These are phyloP conservation scores for Pachypanchax playfairii DNA, from an alignment of 2,113 vertebrate species.

Conservation along the genomic window DNA sequence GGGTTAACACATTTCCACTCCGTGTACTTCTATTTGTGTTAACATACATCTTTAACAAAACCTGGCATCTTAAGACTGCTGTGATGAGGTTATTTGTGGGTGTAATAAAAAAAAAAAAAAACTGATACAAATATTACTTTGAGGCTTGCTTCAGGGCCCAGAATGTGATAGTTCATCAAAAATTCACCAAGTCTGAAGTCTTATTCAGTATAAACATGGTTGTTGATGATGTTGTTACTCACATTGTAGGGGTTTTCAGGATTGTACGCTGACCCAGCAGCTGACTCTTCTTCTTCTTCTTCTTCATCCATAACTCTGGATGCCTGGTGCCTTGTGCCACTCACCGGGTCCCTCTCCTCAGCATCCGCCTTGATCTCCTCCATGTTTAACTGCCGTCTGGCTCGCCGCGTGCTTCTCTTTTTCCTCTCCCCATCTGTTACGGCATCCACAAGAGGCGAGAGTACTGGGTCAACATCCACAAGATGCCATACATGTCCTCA, in stretches of 20 bases:
- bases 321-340: constrained; percentile 52
- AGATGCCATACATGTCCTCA: constrained; percentile 65
- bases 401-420: constrained; percentile 80
- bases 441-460: constrained; percentile 65
- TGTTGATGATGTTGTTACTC: constrained; percentile 65
- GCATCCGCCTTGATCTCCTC: constrained; percentile 72
- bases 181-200: constrained; percentile 34
- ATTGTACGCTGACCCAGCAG: constrained; percentile 77
- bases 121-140: constrained; percentile 42
- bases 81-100: constrained; percentile 41
- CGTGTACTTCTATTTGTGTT: constrained; percentile 8
- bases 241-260: constrained; percentile 95
- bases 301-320: constrained; percentile 38
- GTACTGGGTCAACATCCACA: constrained; percentile 74
- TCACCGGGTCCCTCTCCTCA: constrained; percentile 43
- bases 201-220: constrained; percentile 29
- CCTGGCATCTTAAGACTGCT: constrained; percentile 3
- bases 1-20: constrained; percentile 22
- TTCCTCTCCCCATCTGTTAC: constrained; percentile 83
- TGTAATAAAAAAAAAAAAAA: constrained; percentile 42
- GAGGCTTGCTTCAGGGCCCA: constrained; percentile 46
- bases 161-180: constrained; percentile 47
- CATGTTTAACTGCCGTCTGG: constrained; percentile 75
- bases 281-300: constrained; percentile 50
- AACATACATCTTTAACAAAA: constrained; percentile 33